Base-by-base conservation (phyloP, 2,113 vertebrate species). In the Psilopsiagon aymara region DNA sequence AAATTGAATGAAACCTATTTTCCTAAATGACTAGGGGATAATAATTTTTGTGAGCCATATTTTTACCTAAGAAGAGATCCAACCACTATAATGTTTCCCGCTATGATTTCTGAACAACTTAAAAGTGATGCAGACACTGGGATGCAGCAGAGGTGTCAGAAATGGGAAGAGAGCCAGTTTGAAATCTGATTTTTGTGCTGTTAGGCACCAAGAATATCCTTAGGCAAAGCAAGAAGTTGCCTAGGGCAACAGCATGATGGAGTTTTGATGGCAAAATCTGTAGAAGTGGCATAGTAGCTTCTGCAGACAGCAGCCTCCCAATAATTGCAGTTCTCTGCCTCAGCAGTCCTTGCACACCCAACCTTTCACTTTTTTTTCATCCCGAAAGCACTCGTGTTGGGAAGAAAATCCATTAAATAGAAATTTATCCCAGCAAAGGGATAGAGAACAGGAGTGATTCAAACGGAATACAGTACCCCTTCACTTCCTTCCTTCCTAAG, bases 151-250 rank as follows among this genome's bases (percentile, higher is more conserved):
- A 90, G 17, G 37, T 86, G n/a, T 77, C 64, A 93, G 85, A 83
- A 90, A 67, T 59, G 43, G 73, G 63, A 88, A 46, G 23, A 59
- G 21, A 0, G 4, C 46, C 37, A 20, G 51, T 70, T 46, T 90
- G 73, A 94, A 93, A 83, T 90, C 44, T 88, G 53, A 9, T 16
- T 90, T 88, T 24, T 76, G 59, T 66, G 63, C 53, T 83, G n/a
- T 80, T 66, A 88, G 31, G 59, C 79, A 74, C 71, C 27, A 39
- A 86, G 68, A 76, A 95, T 92, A 51, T 76, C 90, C 88, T 92
- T 7, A 88, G 76, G 88, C 76, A 90, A 90, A 94, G n/a, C 79
- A 96, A 92, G 82, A 94, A 70, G 21, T 74, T 88, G 89, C 82
- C 91, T 83, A 64, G 60, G 51, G 92, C 82, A 94, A 88, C 60